Conservation (phyloP, 1,140 invertebrate species). For the Latrodectus geometricus region DNA sequence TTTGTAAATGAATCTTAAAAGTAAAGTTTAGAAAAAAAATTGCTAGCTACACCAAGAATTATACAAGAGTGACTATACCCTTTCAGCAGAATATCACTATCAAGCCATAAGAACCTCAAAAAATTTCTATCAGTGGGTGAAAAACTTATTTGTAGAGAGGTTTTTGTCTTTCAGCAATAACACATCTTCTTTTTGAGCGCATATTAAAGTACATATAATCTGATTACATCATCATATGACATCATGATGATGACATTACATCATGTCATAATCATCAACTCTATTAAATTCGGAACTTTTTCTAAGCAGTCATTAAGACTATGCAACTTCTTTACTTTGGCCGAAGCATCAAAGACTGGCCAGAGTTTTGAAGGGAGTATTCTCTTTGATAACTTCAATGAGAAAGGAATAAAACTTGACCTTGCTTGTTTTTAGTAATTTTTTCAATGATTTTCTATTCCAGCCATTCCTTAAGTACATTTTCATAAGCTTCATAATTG, state of each 20-base stretch:
- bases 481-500: too few relatives aligned
- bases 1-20: neutral
- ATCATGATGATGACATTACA: too few relatives aligned
- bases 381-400: too few relatives aligned
- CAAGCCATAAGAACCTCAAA: constrained; percentile 34
- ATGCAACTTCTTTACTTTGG: neutral
- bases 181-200: constrained; percentile 17
- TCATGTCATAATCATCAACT: too few relatives aligned
- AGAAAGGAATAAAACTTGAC: too few relatives aligned
- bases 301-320: constrained; percentile 41
- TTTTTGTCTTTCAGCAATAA: constrained; percentile 59
- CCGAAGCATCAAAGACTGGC: neutral
- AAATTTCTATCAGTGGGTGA: constrained; percentile 35
- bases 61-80: constrained; percentile 17
- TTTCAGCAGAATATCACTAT: neutral
- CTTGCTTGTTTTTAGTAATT: too few relatives aligned
- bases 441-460: too few relatives aligned
- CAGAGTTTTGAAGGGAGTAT: too few relatives aligned
- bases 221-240: too few relatives aligned
- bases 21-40: constrained; percentile 21
- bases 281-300: constrained; percentile 18
- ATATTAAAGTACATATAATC: constrained; percentile 65
- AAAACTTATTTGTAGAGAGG: constrained; percentile 55
- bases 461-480: too few relatives aligned
- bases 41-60: neutral